phyloP scores from a whole-genome alignment of 2,888 invertebrate genomes.

The Coenonympha arcania region DNA sequence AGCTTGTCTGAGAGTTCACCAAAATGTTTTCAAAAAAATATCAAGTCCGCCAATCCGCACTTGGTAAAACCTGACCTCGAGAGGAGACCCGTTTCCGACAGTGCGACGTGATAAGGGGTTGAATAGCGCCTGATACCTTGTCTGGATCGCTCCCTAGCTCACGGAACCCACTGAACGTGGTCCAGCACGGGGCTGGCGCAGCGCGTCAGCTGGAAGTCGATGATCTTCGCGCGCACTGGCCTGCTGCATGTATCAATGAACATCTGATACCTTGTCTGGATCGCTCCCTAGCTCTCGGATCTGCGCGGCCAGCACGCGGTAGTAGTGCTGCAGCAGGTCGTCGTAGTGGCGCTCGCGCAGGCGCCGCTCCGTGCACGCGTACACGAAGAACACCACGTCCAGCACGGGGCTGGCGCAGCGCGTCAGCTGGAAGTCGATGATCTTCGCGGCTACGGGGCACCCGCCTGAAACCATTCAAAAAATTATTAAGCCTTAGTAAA shows the following conservation, averaged over 20 bases:
- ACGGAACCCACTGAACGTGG: constrained; percentile 64
- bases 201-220: constrained; percentile 80
- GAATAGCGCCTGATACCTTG: no score
- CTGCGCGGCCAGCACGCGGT: constrained; percentile 68
- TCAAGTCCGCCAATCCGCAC: no score
- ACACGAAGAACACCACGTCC: constrained; percentile 72
- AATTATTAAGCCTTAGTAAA: no score
- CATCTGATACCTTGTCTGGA: constrained; percentile 60
- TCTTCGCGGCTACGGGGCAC: constrained; percentile 58
- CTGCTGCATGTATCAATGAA: no score
- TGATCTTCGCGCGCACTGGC: constrained; percentile 72
- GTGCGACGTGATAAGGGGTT: no score
- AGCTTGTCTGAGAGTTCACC: no score
- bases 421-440: constrained; percentile 81
- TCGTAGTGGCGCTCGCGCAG: constrained; percentile 75
- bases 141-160: constrained; percentile 76
- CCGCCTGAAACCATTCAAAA: neutral
- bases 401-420: constrained; percentile 73
- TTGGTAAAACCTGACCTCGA: no score
- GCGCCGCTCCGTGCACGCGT: constrained; percentile 75
- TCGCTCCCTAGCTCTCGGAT: constrained; percentile 76
- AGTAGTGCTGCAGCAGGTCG: constrained; percentile 75
- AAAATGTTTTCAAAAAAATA: no score
- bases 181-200: constrained; percentile 75
- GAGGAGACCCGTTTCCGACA: no score